phyloP scores from a whole-genome alignment of 2,113 vertebrate genomes.

The Austrofundulus limnaeus region DNA sequence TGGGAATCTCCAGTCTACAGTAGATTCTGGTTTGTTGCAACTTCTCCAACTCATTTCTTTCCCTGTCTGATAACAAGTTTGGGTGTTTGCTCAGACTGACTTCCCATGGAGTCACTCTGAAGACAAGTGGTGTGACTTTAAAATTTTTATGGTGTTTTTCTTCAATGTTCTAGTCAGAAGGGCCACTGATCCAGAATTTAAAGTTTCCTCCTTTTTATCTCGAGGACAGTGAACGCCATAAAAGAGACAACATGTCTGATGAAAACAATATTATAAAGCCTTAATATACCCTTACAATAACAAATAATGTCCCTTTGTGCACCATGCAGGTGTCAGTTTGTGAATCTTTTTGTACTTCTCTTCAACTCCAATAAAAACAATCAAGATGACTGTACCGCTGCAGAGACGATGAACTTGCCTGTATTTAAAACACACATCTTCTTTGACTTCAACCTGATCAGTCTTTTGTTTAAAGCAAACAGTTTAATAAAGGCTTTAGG shows the following conservation, averaged over 20 bases:
- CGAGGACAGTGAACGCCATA: conserved; percentile 2
- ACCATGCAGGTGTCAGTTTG: too few species aligned
- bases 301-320: too few species aligned
- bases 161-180: neutral
- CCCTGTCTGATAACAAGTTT: conserved; percentile 10
- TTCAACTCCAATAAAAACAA: too few species aligned
- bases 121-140: conserved; percentile 15
- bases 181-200: neutral
- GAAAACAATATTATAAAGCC: neutral
- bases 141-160: neutral
- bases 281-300: conserved; percentile 7
- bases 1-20: conserved; percentile 39
- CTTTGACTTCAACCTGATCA: too few species aligned
- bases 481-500: neutral
- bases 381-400: too few species aligned
- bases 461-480: neutral
- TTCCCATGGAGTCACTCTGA: conserved; percentile 7
- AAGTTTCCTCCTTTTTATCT: conserved; percentile 33
- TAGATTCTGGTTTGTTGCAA: conserved; percentile 4
- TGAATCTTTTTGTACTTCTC: too few species aligned
- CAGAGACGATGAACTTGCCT: too few species aligned
- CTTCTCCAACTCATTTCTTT: neutral
- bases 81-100: conserved; percentile 7
- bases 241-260: conserved; percentile 15
- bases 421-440: too few species aligned